These are phyloP conservation scores for Apotomis betuletana DNA, from an alignment of 2,888 invertebrate genomes.

Conservation along the genomic window DNA sequence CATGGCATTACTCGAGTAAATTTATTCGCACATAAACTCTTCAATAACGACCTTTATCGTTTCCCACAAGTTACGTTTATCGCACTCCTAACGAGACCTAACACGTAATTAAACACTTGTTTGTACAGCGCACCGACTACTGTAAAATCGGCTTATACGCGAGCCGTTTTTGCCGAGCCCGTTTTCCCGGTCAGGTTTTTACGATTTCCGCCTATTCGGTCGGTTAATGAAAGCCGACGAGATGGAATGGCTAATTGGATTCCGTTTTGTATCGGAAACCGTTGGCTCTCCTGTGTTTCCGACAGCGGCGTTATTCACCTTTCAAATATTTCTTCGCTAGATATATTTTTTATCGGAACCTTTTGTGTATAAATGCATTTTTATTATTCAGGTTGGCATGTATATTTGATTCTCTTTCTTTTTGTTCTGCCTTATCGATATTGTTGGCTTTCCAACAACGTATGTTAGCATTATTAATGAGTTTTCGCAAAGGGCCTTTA, in stretches of 20 bases:
- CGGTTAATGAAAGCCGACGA: constrained; percentile 69
- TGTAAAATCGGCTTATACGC: constrained; percentile 66
- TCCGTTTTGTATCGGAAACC: constrained; percentile 73
- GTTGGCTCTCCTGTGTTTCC: constrained; percentile 60
- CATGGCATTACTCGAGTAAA: constrained; percentile 1
- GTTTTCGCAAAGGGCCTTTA: constrained; percentile 5
- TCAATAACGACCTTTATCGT: constrained; percentile 34
- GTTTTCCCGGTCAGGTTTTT: constrained; percentile 58
- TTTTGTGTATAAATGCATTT: constrained; percentile 12
- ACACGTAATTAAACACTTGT: constrained; percentile 60
- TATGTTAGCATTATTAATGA: constrained; percentile 25
- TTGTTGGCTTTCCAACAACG: neutral
- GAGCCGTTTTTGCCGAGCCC: constrained; percentile 60
- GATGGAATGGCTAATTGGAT: constrained; percentile 77
- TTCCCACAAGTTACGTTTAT: constrained; percentile 50
- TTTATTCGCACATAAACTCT: constrained; percentile 17
- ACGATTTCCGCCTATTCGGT: constrained; percentile 64
- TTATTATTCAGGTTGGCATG: constrained; percentile 19
- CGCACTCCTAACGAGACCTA: constrained; percentile 50
- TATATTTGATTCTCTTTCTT: constrained; percentile 26
- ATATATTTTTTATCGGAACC: constrained; percentile 44
- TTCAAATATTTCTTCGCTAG: constrained; percentile 56
- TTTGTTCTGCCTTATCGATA: constrained; percentile 7
- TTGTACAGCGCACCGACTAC: constrained; percentile 55
- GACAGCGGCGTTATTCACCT: constrained; percentile 61